phyloP scores from a whole-genome alignment of 30 jellyfish, hydroid and myxozoan species.

The Hydra vulgaris region DNA sequence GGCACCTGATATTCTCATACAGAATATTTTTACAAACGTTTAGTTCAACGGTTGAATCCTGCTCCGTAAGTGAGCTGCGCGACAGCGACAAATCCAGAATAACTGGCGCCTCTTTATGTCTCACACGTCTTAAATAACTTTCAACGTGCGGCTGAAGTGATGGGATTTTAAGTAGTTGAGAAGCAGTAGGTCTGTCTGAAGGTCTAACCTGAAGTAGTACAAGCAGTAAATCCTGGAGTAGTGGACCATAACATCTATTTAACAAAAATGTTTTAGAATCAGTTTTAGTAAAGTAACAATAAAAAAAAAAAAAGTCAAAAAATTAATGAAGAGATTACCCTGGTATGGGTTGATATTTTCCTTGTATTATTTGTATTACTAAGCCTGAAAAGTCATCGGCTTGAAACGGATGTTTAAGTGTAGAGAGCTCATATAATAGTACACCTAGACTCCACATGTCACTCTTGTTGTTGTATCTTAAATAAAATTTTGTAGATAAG shows the following conservation, averaged over 20 bases:
- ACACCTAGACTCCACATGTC: slow-evolving; percentile 81
- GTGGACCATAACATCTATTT: slow-evolving; percentile 28
- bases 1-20: background rate
- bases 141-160: slow-evolving; percentile 28
- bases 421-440: slow-evolving; percentile 46
- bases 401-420: slow-evolving; percentile 45
- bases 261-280: too few relatives aligned
- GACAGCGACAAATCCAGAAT: background rate
- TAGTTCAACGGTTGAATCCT: background rate
- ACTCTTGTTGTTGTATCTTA: slow-evolving; percentile 55
- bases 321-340: slow-evolving; percentile 30
- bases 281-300: too few relatives aligned
- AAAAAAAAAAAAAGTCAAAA: too few relatives aligned
- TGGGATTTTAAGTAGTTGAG: slow-evolving; percentile 39
- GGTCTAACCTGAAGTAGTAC: slow-evolving; percentile 46
- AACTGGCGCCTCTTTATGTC: slow-evolving; percentile 18
- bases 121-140: slow-evolving; percentile 15
- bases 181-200: slow-evolving; percentile 48
- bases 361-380: slow-evolving; percentile 33
- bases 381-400: slow-evolving; percentile 39
- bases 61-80: background rate
- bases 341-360: slow-evolving; percentile 39
- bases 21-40: too few relatives aligned
- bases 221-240: slow-evolving; percentile 36
- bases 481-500: background rate